phyloP scores from a whole-genome alignment of 2,797 vertebrate species.

The Hydrophis major region DNA sequence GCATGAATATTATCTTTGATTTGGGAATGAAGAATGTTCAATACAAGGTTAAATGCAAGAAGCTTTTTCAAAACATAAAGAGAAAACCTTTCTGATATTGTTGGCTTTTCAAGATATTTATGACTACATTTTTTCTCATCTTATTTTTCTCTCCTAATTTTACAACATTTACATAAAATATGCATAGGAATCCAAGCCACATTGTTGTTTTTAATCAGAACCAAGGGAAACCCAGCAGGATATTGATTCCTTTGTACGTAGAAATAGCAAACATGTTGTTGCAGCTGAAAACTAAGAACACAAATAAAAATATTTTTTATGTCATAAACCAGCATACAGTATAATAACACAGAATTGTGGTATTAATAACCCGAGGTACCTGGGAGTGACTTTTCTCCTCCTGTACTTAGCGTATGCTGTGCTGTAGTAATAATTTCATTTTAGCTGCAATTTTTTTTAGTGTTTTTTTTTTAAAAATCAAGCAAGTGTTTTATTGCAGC shows the following conservation, averaged over 20 bases:
- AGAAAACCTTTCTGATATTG: conserved; percentile 44
- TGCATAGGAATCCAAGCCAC: conserved; percentile 23
- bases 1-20: conserved; percentile 37
- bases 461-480: neutral
- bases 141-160: conserved; percentile 39
- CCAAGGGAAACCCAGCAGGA: conserved; percentile 33
- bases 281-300: neutral
- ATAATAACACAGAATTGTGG: neutral
- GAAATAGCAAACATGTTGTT: conserved; percentile 36
- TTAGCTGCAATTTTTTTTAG: conserved; percentile 7
- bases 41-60: conserved; percentile 17
- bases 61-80: conserved; percentile 58
- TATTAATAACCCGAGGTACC: neutral
- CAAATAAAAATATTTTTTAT: neutral
- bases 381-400: neutral
- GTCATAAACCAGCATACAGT: neutral
- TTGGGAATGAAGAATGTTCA: neutral
- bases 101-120: conserved; percentile 46
- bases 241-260: conserved; percentile 23
- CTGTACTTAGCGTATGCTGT: conserved; percentile 10
- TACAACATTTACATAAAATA: conserved; percentile 48
- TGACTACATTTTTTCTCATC: conserved; percentile 22
- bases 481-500: neutral
- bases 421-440: neutral
- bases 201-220: conserved; percentile 47